Evolutionary conservation across 2,797 vertebrate species (phyloP).

Genomic region (Ceryle rudis): DNA sequence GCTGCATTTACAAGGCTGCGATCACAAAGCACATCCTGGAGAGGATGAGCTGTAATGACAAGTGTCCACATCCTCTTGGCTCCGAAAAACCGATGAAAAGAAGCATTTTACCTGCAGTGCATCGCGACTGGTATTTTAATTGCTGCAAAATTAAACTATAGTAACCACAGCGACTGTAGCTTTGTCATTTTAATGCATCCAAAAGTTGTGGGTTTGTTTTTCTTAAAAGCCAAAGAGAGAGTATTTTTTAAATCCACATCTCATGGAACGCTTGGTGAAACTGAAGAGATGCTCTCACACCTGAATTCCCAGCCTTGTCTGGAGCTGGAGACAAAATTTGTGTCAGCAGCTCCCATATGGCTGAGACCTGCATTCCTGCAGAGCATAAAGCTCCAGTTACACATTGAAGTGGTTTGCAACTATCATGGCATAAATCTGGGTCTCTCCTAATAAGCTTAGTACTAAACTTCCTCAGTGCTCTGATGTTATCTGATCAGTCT

Average conservation of each 20-base stretch:
- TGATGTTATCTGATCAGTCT: conserved; percentile 14
- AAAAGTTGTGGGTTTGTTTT: not conserved
- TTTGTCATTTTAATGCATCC: not conserved
- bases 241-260: not conserved
- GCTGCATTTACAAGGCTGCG: not conserved
- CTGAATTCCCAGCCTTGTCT: not conserved
- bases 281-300: not conserved
- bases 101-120: not conserved
- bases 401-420: not conserved
- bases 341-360: not conserved
- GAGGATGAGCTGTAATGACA: not conserved
- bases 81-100: not conserved
- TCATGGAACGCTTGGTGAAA: not conserved
- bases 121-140: not conserved
- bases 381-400: not conserved
- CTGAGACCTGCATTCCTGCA: not conserved
- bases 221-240: no score
- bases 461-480: not conserved
- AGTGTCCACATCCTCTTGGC: not conserved
- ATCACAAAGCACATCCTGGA: not conserved
- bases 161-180: not conserved
- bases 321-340: not conserved
- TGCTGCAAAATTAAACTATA: not conserved
- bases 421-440: not conserved
- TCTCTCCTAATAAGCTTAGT: not conserved